phyloP scores from a whole-genome alignment of 2,113 vertebrate species.

The Caretta caretta region DNA sequence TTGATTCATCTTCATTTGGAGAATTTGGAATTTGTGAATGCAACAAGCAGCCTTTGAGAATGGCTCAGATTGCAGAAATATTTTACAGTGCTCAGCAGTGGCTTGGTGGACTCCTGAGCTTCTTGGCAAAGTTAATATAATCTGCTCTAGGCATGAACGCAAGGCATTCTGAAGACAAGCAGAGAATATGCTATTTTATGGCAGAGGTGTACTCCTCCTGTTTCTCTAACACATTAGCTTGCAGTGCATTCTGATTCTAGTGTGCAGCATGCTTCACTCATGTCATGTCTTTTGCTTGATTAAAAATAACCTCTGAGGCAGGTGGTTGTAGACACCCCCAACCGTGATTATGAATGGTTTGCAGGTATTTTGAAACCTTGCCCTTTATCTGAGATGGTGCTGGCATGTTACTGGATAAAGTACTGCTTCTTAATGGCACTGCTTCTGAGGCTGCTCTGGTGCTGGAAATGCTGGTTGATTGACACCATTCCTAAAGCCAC shows the following conservation, averaged over 20 bases:
- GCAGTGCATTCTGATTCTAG: background rate
- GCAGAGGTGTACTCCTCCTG: background rate
- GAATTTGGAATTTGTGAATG: background rate
- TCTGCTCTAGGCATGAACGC: background rate
- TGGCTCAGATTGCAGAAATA: background rate
- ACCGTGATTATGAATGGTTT: background rate
- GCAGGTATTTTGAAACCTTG: background rate
- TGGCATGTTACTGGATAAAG: background rate
- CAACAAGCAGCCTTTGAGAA: constrained; percentile 8
- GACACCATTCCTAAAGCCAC: constrained; percentile 26
- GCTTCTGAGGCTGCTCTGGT: background rate
- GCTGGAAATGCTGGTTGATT: background rate
- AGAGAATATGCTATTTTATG: background rate
- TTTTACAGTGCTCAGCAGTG: background rate
- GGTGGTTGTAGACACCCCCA: background rate
- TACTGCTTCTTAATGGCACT: accelerated
- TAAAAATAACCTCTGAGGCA: background rate
- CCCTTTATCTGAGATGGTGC: background rate
- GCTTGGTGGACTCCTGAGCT: background rate
- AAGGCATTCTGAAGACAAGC: background rate
- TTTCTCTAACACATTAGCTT: accelerated
- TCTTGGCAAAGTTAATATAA: background rate
- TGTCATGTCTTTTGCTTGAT: background rate
- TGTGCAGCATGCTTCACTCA: background rate
- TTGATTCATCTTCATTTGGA: constrained; percentile 39